A percentile compares a stretch with the other conserved stretches of the same genome.
phyloP scores from a whole-genome alignment of 2,888 invertebrate species.

The Phlogophora meticulosa region DNA sequence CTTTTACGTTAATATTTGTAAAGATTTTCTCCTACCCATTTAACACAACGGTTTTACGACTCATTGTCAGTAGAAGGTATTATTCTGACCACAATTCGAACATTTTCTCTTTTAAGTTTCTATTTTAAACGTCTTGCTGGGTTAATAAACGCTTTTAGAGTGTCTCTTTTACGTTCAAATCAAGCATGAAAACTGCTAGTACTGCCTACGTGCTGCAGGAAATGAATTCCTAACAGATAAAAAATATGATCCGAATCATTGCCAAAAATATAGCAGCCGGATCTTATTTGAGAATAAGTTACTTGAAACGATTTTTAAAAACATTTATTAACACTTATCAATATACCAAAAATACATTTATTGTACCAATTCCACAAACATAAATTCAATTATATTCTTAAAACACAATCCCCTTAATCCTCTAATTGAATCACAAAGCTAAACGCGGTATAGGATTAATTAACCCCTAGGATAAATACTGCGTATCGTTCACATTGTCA shows the following conservation, averaged over 20 bases:
- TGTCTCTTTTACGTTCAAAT: constrained; percentile 65
- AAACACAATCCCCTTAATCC: constrained; percentile 57
- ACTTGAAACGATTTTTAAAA: background rate
- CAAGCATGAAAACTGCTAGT: constrained; percentile 42
- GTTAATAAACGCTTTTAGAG: constrained; percentile 67
- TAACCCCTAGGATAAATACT: constrained; percentile 69
- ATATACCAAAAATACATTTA: background rate
- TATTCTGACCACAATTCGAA: constrained; percentile 72
- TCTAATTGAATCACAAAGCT: constrained; percentile 70
- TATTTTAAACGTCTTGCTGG: constrained; percentile 68
- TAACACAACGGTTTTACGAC: constrained; percentile 69
- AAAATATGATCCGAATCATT: constrained; percentile 28
- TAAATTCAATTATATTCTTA: constrained; percentile 43
- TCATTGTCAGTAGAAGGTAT: constrained; percentile 73
- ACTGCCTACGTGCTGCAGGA: constrained; percentile 26
- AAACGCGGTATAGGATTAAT: constrained; percentile 67
- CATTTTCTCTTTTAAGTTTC: constrained; percentile 73
- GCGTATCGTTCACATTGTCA: constrained; percentile 70
- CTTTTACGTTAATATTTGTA: constrained; percentile 59
- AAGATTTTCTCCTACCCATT: constrained; percentile 65
- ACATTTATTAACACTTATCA: background rate
- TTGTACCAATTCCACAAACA: constrained; percentile 23
- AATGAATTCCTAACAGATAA: constrained; percentile 8
- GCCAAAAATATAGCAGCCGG: constrained; percentile 23
- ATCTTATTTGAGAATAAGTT: constrained; percentile 16